These are phyloP conservation scores for Arizona elegans DNA, from an alignment of 2,113 vertebrate genomes.

Conservation along the genomic window DNA sequence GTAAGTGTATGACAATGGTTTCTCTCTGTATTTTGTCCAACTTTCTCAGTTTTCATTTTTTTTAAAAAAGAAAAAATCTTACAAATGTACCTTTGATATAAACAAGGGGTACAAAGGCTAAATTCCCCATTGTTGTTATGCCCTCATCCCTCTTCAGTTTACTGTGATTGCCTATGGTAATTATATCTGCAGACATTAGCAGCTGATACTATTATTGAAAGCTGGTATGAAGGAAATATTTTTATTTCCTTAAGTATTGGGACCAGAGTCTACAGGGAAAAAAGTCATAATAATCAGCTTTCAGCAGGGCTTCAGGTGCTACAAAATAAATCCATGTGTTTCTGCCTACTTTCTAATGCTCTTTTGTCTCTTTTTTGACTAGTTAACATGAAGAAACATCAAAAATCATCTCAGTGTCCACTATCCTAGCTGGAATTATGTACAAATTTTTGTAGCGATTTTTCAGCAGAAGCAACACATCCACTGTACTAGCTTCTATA, in stretches of 20 bases:
- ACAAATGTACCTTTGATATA: neutral
- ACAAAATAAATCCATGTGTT: neutral
- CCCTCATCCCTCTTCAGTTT: neutral
- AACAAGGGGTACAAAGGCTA: neutral
- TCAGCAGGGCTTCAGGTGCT: neutral
- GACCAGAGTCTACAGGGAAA: neutral
- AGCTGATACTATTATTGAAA: neutral
- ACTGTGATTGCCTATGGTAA: neutral
- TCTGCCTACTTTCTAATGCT: neutral
- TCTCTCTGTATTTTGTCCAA: neutral
- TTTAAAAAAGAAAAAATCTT: too few species aligned
- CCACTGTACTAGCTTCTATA: neutral
- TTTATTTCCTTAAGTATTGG: neutral
- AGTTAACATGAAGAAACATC: neutral
- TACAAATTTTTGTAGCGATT: neutral
- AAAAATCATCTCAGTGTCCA: neutral
- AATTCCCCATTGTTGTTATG: neutral
- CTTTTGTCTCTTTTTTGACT: neutral
- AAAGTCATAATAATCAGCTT: neutral
- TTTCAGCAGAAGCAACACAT: neutral
- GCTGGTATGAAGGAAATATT: neutral
- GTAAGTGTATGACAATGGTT: neutral
- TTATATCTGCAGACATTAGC: neutral
- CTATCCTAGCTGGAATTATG: neutral
- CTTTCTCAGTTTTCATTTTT: neutral